Conservation (phyloP, 1,140 invertebrate species). For the Macrosteles quadrilineatus region DNA sequence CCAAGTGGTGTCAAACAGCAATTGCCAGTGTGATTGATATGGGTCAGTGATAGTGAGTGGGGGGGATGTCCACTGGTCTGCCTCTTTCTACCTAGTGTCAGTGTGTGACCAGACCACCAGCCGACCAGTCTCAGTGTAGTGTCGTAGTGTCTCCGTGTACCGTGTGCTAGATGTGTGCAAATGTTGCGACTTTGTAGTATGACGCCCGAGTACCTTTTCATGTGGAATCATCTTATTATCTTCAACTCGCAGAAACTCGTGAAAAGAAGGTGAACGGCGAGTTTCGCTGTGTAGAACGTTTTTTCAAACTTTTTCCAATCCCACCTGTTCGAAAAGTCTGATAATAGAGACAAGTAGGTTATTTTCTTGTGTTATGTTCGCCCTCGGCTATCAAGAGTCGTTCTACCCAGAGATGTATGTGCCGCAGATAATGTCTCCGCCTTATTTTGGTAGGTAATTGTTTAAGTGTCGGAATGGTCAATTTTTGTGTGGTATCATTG, state of each 20-base stretch:
- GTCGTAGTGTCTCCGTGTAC: too few relatives aligned
- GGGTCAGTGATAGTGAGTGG: too few relatives aligned
- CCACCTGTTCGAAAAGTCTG: conserved; percentile 26
- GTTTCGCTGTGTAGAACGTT: background rate
- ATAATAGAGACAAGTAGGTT: conserved; percentile 24
- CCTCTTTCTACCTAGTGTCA: too few relatives aligned
- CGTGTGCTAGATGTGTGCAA: conserved; percentile 37
- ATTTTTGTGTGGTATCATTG: background rate
- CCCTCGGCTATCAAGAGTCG: conserved; percentile 2
- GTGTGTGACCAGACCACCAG: too few relatives aligned
- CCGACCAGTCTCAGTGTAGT: too few relatives aligned
- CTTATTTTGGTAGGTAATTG: conserved; percentile 3
- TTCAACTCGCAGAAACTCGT: conserved; percentile 87
- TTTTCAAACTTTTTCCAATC: conserved; percentile 8
- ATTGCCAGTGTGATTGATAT: too few relatives aligned
- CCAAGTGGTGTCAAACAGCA: too few relatives aligned
- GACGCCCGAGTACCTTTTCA: conserved; percentile 80
- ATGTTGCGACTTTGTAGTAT: conserved; percentile 46
- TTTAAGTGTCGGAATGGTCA: background rate
- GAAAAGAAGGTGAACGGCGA: conserved; percentile 69
- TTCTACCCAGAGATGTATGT: background rate
- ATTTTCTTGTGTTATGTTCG: conserved; percentile 24
- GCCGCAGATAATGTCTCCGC: conserved; percentile 6
- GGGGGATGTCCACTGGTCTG: too few relatives aligned
- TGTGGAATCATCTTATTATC: conserved; percentile 86